phyloP scores from a whole-genome alignment of 2,797 vertebrate genomes.

The Xenopus petersii region DNA sequence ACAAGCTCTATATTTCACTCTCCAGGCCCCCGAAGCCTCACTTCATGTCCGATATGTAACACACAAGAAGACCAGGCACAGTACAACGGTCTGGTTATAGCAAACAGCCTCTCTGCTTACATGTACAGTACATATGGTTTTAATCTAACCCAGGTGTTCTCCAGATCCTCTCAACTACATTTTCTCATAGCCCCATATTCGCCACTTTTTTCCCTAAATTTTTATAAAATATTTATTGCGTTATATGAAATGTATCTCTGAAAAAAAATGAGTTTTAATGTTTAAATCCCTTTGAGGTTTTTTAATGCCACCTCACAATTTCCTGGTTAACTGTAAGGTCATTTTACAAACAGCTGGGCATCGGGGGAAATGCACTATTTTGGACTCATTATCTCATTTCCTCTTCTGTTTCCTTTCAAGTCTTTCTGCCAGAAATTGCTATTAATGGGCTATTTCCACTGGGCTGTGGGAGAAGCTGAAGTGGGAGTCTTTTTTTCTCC shows the following conservation, averaged over 20 bases:
- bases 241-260: slow-evolving; percentile 1
- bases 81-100: not conserved
- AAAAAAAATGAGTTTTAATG: slow-evolving; percentile 41
- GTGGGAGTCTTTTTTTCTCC: slow-evolving; percentile 45
- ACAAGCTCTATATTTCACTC: not conserved
- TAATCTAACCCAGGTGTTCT: slow-evolving; percentile 40
- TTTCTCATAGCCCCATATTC: slow-evolving; percentile 14
- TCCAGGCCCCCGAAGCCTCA: not conserved
- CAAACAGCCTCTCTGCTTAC: slow-evolving; percentile 9
- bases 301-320: slow-evolving; percentile 55
- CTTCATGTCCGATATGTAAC: slow-evolving; percentile 9
- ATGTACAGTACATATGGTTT: slow-evolving; percentile 33
- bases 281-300: slow-evolving; percentile 52
- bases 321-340: slow-evolving; percentile 63
- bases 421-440: slow-evolving; percentile 68
- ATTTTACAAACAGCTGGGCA: slow-evolving; percentile 66
- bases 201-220: slow-evolving; percentile 1
- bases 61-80: slow-evolving; percentile 6
- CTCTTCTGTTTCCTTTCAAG: slow-evolving; percentile 76
- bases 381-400: slow-evolving; percentile 76
- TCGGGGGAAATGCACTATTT: slow-evolving; percentile 65
- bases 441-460: slow-evolving; percentile 71
- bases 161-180: slow-evolving; percentile 6
- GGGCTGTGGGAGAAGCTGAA: slow-evolving; percentile 61
- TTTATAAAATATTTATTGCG: not conserved